phyloP scores from a whole-genome alignment of 2,113 vertebrate species.

The Cheilinus undulatus region DNA sequence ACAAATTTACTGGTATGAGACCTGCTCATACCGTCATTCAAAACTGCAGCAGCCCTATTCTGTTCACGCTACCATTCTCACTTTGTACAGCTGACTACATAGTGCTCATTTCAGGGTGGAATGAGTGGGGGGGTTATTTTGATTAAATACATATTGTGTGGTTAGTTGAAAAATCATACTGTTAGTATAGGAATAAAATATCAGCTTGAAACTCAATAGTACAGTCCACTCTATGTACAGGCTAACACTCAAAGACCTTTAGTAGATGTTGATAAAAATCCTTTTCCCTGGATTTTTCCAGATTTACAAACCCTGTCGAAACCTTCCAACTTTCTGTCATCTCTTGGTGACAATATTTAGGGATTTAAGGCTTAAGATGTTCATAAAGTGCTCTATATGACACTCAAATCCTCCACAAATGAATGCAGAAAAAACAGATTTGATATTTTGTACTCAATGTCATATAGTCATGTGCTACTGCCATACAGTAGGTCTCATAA shows the following conservation, averaged over 20 bases:
- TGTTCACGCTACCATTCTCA: conserved; percentile 49
- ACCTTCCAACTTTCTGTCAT: conserved; percentile 18
- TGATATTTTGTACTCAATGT: conserved; percentile 17
- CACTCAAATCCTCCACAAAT: conserved; percentile 48
- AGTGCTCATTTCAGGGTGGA: conserved; percentile 45
- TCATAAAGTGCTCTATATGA: conserved; percentile 80
- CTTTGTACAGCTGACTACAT: conserved; percentile 46
- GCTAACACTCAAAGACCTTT: conserved; percentile 46
- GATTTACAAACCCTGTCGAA: conserved; percentile 48
- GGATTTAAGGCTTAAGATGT: conserved; percentile 81
- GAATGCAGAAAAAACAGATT: conserved; percentile 26
- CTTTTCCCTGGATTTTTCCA: not conserved
- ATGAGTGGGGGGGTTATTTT: conserved; percentile 22
- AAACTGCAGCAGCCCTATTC: conserved; percentile 53
- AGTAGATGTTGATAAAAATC: conserved; percentile 43
- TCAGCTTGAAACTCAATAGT: conserved; percentile 55
- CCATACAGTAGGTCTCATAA: conserved; percentile 54
- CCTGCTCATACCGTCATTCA: conserved; percentile 77
- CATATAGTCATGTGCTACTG: conserved; percentile 61
- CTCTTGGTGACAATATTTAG: conserved; percentile 42
- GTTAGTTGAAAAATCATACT: conserved; percentile 60
- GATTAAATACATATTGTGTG: conserved; percentile 55
- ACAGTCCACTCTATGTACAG: conserved; percentile 71
- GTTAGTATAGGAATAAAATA: conserved; percentile 70
- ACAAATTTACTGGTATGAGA: conserved; percentile 65